Base-by-base conservation (phyloP, 2,797 vertebrate species). In the Mus spretus region DNA sequence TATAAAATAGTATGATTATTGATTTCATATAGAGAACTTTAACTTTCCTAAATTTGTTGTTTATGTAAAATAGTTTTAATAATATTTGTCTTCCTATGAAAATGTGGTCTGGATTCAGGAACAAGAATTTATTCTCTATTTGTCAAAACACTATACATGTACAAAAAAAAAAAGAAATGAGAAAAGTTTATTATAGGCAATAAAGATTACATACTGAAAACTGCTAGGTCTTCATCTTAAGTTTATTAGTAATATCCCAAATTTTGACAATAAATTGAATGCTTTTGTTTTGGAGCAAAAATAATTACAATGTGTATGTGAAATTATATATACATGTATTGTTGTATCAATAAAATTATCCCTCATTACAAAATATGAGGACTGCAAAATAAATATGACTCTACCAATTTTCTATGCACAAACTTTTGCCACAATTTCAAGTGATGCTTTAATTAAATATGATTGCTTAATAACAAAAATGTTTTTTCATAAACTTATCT, bases 221-320 rank as follows among this genome's bases (percentile, higher is more conserved):
- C 61, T 59, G 2, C 3, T 59, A 75, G 9, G 26, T 37, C 1
- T 96, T 90, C n/a, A 37, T 91, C 22, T 11, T 61, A 94, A 34
- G 11, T 63, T 14, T 61, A 20, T 92, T 57, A 57, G 4, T 89
- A 65, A 88, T 2, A 55, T 86, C 50, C 19, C 9, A 89, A 95
- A 19, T 94, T 83, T 90, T 37, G 40, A 88, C 92, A 79, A 85
- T 55, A 72, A 6, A 47, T 24, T 94, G 79, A 79, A n/a, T 72
- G 26, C 1, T 34, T 83, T 95, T 85, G 4, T 61, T 94, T 57
- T 85, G 20, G 22, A 79, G 57, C n/a, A 55, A 93, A 96, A 89
- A 37, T 91, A 78, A 26, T 93, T 50, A 4, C 26, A 59, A 70
- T 55, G 4, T 20, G 31, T 55, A 74, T 81, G 26, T 78, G n/a